phyloP scores from a whole-genome alignment of 2,797 vertebrate species.

The Natrix natrix region DNA sequence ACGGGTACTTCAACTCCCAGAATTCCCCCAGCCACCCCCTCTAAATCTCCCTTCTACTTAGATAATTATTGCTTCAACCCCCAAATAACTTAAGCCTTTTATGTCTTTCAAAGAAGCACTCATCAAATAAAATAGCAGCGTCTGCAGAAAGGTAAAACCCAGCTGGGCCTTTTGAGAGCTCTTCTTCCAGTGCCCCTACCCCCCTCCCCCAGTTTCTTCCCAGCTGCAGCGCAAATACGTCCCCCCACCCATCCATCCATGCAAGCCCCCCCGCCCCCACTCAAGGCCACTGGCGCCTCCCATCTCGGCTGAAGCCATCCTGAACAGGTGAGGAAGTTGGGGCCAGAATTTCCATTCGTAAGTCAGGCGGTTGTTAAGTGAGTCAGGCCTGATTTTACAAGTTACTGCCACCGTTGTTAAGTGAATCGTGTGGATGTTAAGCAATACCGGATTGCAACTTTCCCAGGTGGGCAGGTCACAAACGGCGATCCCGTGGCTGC shows the following conservation, averaged over 20 bases:
- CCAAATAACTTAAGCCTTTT: background rate
- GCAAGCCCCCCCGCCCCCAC: too few relatives aligned
- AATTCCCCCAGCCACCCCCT: background rate
- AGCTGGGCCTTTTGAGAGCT: background rate
- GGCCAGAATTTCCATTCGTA: background rate
- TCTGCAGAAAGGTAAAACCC: background rate
- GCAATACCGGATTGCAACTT: background rate
- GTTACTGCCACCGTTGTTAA: background rate
- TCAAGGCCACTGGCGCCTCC: rapidly evolving
- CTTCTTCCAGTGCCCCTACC: background rate
- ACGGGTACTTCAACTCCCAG: background rate
- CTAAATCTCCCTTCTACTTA: background rate
- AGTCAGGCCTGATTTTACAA: background rate
- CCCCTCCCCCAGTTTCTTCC: background rate
- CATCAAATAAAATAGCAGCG: background rate
- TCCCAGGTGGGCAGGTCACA: background rate
- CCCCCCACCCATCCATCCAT: too few relatives aligned
- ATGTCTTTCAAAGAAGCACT: background rate
- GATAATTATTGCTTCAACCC: background rate
- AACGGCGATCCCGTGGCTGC: background rate
- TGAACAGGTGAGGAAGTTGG: background rate
- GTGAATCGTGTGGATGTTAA: background rate
- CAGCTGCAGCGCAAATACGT: background rate
- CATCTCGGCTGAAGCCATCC: background rate
- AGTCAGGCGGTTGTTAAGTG: background rate